Base-by-base conservation (phyloP, 2,888 invertebrate species). In the Xanthia togata region DNA sequence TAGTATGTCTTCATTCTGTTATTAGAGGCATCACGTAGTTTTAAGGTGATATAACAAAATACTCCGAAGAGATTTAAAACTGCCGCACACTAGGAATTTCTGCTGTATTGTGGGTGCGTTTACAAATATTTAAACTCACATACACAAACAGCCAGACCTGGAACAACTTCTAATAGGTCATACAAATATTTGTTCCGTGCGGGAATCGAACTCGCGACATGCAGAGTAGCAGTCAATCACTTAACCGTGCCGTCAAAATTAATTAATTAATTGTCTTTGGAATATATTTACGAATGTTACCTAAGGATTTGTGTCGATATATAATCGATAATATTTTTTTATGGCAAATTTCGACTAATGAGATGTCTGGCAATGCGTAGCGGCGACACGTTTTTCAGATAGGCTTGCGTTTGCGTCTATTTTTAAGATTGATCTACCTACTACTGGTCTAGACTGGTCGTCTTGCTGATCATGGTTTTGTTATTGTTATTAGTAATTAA, bases 281-380 rank as follows among this genome's bases (percentile, higher is more conserved):
- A 55, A 62, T 38, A 50, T n/a, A n/a, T 38, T 78, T 63, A 26
- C 41, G 31, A 23, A 55, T 68, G 26, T 53, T 26, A 14, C n/a
- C 12, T 76, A 57, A 17, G 23, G 26, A 69, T 55, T 69, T 63
- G 17, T n/a, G n/a, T n/a, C n/a, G n/a, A n/a, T n/a, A n/a, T n/a
- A 47, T 62, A 47, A 55, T 53, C 9, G 5, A 50, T 53, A 59
- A 64, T 59, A 64, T 53, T 50, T 64, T 17, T 63, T 70, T 59
- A 53, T 31, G 41, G n/a, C 59, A 64, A 65, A 70, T 65, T 73
- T 73, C 11, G 26, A 38, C 35, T 70, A 80, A 67, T 41, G 38
- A 80, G 47, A 60, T 55, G 47, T 73, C 26, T 57, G 31, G 44
- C 23, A 17, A 59, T n/a, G 44, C 14, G 62, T 68, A 57, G 41